These are phyloP conservation scores for Vanacampus margaritifer DNA, from an alignment of 2,113 vertebrate genomes.

Conservation along the genomic window DNA sequence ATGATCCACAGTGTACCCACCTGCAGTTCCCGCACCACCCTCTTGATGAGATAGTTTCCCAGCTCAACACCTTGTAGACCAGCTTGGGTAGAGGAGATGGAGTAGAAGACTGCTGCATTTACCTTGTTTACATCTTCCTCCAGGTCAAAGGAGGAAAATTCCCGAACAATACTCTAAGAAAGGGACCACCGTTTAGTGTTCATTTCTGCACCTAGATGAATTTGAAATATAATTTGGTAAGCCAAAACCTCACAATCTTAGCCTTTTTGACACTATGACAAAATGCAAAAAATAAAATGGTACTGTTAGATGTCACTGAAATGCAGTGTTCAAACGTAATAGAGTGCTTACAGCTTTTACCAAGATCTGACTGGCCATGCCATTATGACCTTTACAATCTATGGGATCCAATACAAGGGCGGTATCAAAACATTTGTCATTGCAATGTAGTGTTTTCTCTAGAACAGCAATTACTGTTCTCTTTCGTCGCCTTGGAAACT, in stretches of 20 bases:
- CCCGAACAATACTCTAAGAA: constrained; percentile 84
- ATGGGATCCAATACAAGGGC: too few species aligned
- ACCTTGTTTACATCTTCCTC: constrained; percentile 82
- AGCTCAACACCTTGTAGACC: constrained; percentile 95
- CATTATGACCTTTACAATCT: too few species aligned
- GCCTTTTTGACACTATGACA: neutral
- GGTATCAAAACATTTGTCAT: too few species aligned
- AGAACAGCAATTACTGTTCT: too few species aligned
- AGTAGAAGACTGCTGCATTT: constrained; percentile 88
- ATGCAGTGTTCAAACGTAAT: too few species aligned
- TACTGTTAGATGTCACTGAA: too few species aligned
- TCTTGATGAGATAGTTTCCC: constrained; percentile 91
- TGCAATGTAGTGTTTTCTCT: too few species aligned
- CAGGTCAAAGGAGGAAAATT: constrained; percentile 70
- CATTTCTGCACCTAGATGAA: neutral
- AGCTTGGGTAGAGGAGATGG: constrained; percentile 88
- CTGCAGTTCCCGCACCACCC: constrained; percentile 90
- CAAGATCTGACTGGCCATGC: too few species aligned
- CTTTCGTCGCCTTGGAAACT: too few species aligned
- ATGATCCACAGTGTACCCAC: constrained; percentile 58
- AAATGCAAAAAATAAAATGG: too few species aligned
- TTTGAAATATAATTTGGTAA: neutral
- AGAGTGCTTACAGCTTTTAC: too few species aligned
- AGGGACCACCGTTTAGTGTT: neutral
- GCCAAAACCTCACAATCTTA: neutral